Base-by-base conservation (phyloP, 2,888 invertebrate genomes). In the Drosophila parthenogenetica region DNA sequence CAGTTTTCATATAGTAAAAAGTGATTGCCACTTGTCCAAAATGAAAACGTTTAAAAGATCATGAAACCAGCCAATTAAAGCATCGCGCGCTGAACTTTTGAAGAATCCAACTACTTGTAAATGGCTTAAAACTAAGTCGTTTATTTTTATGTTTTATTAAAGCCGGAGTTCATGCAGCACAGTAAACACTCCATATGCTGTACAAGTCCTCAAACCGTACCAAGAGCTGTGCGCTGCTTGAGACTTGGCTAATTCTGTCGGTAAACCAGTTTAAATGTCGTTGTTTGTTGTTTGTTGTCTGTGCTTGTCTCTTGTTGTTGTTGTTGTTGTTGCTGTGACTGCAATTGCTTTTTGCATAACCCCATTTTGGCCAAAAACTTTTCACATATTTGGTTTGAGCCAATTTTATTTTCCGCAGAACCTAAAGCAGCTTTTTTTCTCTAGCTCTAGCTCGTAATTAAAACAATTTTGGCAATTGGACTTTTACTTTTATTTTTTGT, bases 241-340 rank as follows among this genome's bases (percentile, higher is more conserved):
- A 48, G 51, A 71, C 81, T 82, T 77, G 87, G 89, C 87, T 85
- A 88, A 86, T 84, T 84, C 88, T 82, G 88, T 72, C 77, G 22
- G 50, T 45, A 83, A 84, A 84, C 83, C 89, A 80, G 83, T 84
- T 88, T 87, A 70, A 63, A 80, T 72, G 66, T 62, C 63, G 65
- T 48, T 73, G 54, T 25, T 42, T 57, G 48, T 50, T 63, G 37
- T 14, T 29, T 54, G 37, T 39, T 40, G 13, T 42, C 49, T 14
- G 32, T 13, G 45, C 35, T 43, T 49, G 43, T 49, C 57, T 55
- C 22, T 14, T 42, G 40, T 25, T 57, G 40, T 51, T 68, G 50
- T 16, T 19, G 32, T 14, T 42, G 40, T 25, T 57, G 40, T 51
- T 68, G 50, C 19, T 19, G 32, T 53, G 40, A 48, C 65, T 69